Evolutionary conservation across 2,113 vertebrate genomes (phyloP), one percentile per base, ranked within the genome.

Genomic region (Ctenomys sociabilis): DNA sequence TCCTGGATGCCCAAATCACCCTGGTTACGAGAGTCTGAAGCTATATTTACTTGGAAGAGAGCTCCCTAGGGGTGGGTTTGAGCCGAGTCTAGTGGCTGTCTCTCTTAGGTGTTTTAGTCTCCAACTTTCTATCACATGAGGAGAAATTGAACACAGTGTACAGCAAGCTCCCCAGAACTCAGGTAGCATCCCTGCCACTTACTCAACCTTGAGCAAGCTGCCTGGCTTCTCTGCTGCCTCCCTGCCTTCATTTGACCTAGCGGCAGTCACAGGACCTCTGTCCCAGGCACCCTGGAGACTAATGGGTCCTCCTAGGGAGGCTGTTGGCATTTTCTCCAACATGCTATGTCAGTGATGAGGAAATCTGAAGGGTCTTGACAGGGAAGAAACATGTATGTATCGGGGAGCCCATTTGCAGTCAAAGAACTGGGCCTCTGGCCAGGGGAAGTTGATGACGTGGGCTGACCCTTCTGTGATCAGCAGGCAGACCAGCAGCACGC

Each of bases 201-300:
- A 78, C 49, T 70, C 22, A 28, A 30, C 45, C n/a, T 66, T 57
- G 4, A 49, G 82, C 37, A 43, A 83, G 26, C 4, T 61, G 5
- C 17, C 43, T 88, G 59, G 81, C 28, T 59, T 75, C 24, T 28
- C 90, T 78, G 43, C 24, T 83, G n/a, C 49, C 84, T 90, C 54
- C 1, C n/a, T 84, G 85, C 87, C n/a, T n/a, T 94, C 30, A n/a
- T 87, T 59, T 88, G 85, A 84, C 72, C 61, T 30, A 30, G 22
- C 45, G 22, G 26, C 80, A 93, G 3, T 13, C 3, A 40, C 4
- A n/a, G 37, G 19, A 28, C n/a, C 17, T 12, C 13, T 17, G 1
- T 24, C 52, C 16, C 0, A 78, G 81, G 26, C 30, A 11, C 0
- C 24, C 7, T 6, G 8, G 45, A 21, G 78, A 54, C 66, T 40